These are phyloP conservation scores for Budorcas taxicolor DNA, from an alignment of 2,113 vertebrate genomes.

Conservation along the genomic window DNA sequence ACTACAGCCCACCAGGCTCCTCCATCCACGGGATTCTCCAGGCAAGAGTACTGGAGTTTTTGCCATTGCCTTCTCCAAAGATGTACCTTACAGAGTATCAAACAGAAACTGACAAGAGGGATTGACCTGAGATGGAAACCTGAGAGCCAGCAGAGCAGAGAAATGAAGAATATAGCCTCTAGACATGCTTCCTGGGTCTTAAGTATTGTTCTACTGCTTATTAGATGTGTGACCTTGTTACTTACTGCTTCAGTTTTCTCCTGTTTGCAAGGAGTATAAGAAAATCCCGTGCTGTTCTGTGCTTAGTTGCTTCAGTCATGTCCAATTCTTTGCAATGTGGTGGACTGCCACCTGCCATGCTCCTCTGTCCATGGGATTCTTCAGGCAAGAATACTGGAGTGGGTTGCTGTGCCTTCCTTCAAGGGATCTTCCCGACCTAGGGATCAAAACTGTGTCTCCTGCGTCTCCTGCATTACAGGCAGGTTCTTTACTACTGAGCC, in stretches of 20 bases:
- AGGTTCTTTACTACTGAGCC: background rate
- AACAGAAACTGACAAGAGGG: background rate
- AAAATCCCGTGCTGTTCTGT: background rate
- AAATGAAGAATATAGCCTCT: background rate
- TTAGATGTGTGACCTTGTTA: background rate
- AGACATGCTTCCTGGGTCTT: background rate
- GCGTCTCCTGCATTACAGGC: fast-evolving
- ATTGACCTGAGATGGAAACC: background rate
- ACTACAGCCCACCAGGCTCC: too few species aligned
- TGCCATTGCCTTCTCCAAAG: too few species aligned
- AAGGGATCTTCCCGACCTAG: background rate
- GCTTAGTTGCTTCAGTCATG: background rate
- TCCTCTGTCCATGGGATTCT: background rate
- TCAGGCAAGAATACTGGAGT: background rate
- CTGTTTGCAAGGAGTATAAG: background rate
- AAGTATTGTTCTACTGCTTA: background rate
- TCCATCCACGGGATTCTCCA: too few species aligned
- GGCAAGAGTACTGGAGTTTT: too few species aligned
- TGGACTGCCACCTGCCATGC: background rate
- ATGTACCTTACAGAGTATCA: background rate
- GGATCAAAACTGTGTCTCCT: fast-evolving
- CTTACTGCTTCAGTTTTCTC: background rate
- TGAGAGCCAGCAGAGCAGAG: background rate
- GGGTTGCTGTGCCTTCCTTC: background rate
- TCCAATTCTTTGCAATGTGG: background rate